Percentiles rank a stretch among this genome's conserved stretches.
phyloP scores from a whole-genome alignment of 1,140 invertebrate species.

The Thaumetopoea pityocampa region DNA sequence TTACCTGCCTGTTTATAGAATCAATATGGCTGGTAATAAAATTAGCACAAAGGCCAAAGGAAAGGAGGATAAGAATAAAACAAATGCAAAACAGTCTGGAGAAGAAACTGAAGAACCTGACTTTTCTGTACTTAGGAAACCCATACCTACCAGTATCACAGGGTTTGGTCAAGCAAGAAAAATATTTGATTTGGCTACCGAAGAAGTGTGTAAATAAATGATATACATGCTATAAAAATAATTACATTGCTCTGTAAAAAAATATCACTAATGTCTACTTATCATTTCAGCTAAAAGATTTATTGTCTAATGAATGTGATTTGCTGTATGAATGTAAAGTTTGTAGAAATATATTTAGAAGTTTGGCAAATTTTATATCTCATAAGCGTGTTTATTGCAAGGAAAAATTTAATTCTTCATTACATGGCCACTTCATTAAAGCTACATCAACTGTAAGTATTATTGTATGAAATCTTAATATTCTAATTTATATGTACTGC shows the following conservation, averaged over 20 bases:
- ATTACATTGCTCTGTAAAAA: too few species aligned
- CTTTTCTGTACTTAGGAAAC: constrained; percentile 78
- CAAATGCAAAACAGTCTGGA: constrained; percentile 36
- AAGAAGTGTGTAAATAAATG: constrained; percentile 71
- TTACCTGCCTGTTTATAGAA: constrained; percentile 37
- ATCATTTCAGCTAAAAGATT: constrained; percentile 81
- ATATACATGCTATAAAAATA: too few species aligned
- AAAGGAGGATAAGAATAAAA: constrained; percentile 57
- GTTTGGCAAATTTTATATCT: constrained; percentile 88
- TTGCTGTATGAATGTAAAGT: constrained; percentile 90
- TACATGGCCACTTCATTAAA: constrained; percentile 62
- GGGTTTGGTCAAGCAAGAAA: constrained; percentile 78
- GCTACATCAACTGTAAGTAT: constrained; percentile 74
- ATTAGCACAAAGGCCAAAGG: constrained; percentile 58
- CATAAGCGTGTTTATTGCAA: constrained; percentile 89
- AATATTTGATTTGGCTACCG: constrained; percentile 78
- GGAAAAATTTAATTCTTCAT: constrained; percentile 68
- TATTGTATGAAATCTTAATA: constrained; percentile 5
- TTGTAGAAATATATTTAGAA: constrained; percentile 89
- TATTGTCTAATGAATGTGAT: constrained; percentile 87
- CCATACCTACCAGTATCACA: constrained; percentile 78
- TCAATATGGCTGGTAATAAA: constrained; percentile 70
- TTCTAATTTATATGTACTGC: constrained; percentile 9
- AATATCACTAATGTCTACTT: too few species aligned
- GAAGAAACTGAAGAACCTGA: constrained; percentile 67